Base-by-base conservation (phyloP, 1,140 invertebrate genomes). In the Scaptodrosophila lebanonensis region DNA sequence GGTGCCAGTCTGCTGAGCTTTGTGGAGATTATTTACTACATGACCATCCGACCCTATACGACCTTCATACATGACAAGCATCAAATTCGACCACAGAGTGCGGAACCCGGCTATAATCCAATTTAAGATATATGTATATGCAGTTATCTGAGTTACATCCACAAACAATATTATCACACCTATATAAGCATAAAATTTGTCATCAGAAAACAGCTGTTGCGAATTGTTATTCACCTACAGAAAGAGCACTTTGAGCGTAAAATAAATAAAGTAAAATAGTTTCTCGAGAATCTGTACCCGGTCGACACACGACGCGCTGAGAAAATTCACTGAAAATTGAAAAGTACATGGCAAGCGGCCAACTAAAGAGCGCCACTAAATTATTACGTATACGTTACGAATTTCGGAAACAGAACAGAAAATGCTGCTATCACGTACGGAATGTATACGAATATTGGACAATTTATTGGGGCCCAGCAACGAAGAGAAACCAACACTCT, bases 1-100 rank as follows among this genome's bases (percentile, higher is more conserved):
- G 91, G 91, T 3, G 90, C 90, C 1, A 91, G 91, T 62, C 72
- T 92, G 1, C 84, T 92, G 0, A 91, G 91, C 61, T 91, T 91
- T 59, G 88, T 91, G 6, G 91, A 92, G 66, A 84, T 92, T 1
- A 47, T 92, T 2, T 90, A 89, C 52, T 90, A 89, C 47, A 87
- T 89, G 13, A 85, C 87, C 9, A 83, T 90, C 20, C 70, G 89
- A 13, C 84, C 87, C 20, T 88, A 87, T 48, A 62, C 52, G n/a
- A 84, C 43, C 1, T 79, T 65, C 36, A 44, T 85, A 5, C 16
- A 82, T 27, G 73, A 85, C 17, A 85, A 79, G 25, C 56, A 48
- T 5, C 39, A 61, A 4, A 5, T 73, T 0, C 13, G 27, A n/a
- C n/a, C n/a, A n/a, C n/a, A n/a, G n/a, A n/a, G n/a, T n/a, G n/a